Conservation (phyloP, 2,888 invertebrate genomes). For the Troglohyphantes excavatus region DNA sequence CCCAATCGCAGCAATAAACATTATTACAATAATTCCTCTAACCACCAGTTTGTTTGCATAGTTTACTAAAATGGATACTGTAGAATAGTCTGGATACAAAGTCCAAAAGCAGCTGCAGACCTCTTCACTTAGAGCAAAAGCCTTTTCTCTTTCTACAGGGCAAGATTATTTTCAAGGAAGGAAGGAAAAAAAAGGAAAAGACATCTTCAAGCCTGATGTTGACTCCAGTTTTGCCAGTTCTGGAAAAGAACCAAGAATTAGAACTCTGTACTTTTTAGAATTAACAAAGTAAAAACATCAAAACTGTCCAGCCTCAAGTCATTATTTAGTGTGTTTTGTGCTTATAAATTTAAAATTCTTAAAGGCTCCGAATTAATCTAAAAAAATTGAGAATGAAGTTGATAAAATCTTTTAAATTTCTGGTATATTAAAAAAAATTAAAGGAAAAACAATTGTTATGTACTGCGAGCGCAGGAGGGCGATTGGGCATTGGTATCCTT, state of each 20-base stretch:
- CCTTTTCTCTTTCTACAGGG: conserved; percentile 72
- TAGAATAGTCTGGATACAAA: conserved; percentile 69
- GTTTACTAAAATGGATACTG: conserved; percentile 68
- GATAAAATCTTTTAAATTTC: too few species aligned
- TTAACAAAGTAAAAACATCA: too few species aligned
- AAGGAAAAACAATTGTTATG: too few species aligned
- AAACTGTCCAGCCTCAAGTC: too few species aligned
- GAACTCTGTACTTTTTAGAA: too few species aligned
- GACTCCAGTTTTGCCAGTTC: conserved; percentile 78
- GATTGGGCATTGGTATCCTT: too few species aligned
- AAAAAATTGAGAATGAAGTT: too few species aligned
- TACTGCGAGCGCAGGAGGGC: too few species aligned
- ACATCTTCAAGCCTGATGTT: conserved; percentile 72
- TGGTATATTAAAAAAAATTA: too few species aligned
- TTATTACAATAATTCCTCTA: conserved; percentile 71
- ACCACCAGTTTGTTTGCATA: conserved; percentile 75
- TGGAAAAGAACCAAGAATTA: conserved; percentile 28
- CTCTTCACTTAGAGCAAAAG: conserved; percentile 75
- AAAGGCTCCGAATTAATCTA: too few species aligned
- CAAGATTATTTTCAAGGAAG: conserved; percentile 58
- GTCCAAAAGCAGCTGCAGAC: conserved; percentile 77
- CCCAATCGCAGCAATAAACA: conserved; percentile 57
- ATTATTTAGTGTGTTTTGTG: too few species aligned
- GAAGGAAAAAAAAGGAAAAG: conserved; percentile 39
- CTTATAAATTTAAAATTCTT: too few species aligned